phyloP scores from a whole-genome alignment of 1,140 invertebrate genomes.

The Heliconius congener region DNA sequence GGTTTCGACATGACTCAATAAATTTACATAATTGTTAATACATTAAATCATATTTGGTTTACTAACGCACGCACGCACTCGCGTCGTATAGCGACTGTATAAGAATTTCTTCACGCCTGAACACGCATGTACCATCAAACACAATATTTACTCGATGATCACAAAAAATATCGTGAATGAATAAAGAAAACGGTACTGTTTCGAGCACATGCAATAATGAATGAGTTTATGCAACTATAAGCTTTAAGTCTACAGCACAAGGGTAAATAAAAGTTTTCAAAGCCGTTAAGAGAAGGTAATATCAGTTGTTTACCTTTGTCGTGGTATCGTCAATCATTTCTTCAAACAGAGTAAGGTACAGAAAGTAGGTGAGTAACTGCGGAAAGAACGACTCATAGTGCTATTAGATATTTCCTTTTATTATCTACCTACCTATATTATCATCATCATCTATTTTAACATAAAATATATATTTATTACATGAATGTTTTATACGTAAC shows the following conservation, averaged over 20 bases:
- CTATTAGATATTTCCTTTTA: conserved; percentile 7
- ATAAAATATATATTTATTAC: background rate
- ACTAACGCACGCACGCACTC: background rate
- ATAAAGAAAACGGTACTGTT: conserved; percentile 44
- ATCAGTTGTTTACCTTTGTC: conserved; percentile 65
- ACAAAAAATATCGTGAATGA: conserved; percentile 45
- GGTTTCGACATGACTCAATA: background rate
- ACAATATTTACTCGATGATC: conserved; percentile 30
- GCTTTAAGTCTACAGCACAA: conserved; percentile 29
- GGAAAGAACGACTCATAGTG: background rate
- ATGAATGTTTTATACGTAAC: background rate
- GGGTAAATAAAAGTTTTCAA: conserved; percentile 19
- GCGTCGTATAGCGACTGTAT: background rate
- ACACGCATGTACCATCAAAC: conserved; percentile 1
- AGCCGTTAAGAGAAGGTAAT: conserved; percentile 24
- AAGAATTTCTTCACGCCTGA: conserved; percentile 10
- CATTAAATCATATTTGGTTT: background rate
- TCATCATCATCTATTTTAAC: background rate
- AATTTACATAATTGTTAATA: background rate
- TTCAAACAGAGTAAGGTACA: conserved; percentile 54
- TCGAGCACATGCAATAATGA: conserved; percentile 33
- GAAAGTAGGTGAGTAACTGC: conserved; percentile 63
- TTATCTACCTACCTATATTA: background rate
- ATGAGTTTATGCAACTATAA: conserved; percentile 34
- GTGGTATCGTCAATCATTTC: conserved; percentile 61